phyloP scores from a whole-genome alignment of 2,888 invertebrate genomes.

The Acronicta psi region DNA sequence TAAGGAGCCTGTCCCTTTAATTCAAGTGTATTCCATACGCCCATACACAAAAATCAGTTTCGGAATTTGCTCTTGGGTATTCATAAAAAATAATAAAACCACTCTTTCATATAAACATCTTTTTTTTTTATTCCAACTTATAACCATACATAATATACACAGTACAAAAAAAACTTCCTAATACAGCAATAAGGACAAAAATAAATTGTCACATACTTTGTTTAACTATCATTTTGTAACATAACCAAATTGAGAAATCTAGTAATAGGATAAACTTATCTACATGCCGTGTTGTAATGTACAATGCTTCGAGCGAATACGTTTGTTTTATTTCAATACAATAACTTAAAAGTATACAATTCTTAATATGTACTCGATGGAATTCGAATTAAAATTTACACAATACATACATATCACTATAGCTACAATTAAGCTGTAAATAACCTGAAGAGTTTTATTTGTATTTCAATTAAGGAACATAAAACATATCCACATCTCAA shows the following conservation, averaged over 20 bases:
- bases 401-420: conserved; percentile 88
- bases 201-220: conserved; percentile 85
- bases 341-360: conserved; percentile 88
- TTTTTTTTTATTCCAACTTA: conserved; percentile 90
- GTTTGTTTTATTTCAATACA: conserved; percentile 85
- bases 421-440: conserved; percentile 87
- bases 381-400: conserved; percentile 89
- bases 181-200: conserved; percentile 88
- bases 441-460: conserved; percentile 86
- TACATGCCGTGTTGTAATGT: conserved; percentile 87
- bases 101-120: conserved; percentile 87
- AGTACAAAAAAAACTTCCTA: conserved; percentile 94
- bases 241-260: conserved; percentile 88
- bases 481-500: conserved; percentile 88
- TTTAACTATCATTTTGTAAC: conserved; percentile 83
- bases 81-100: conserved; percentile 57
- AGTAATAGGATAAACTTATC: conserved; percentile 88
- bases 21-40: no score
- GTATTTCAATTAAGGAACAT: conserved; percentile 89
- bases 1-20: no score
- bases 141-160: conserved; percentile 95
- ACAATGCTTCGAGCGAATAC: conserved; percentile 89
- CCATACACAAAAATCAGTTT: no score
- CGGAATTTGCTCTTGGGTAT: background rate
- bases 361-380: conserved; percentile 89